Evolutionary conservation across 2,888 invertebrate genomes (phyloP).

Genomic region (Phaedon cochleariae): DNA sequence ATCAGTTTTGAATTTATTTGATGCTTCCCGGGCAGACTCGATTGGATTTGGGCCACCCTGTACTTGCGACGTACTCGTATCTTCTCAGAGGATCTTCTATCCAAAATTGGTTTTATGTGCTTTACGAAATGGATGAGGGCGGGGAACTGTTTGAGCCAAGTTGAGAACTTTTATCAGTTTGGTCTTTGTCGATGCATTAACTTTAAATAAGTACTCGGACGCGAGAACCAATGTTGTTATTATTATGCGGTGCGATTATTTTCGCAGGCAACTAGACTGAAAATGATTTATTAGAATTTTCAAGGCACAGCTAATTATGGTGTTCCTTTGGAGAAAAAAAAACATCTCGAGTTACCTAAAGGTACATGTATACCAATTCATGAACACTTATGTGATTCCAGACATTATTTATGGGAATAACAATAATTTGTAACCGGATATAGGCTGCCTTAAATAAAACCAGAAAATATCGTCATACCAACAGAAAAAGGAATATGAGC

Average conservation of each 20-base stretch:
- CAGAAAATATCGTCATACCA: too few species aligned
- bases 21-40: too few species aligned
- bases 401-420: neutral
- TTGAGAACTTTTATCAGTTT: constrained; percentile 1
- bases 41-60: neutral
- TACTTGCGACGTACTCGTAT: neutral
- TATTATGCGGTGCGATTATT: neutral
- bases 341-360: neutral
- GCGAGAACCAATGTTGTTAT: neutral
- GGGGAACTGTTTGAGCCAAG: constrained; percentile 2
- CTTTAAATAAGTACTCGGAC: neutral
- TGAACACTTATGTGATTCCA: neutral
- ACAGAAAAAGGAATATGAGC: too few species aligned
- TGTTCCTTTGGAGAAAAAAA: neutral
- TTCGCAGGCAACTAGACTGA: neutral
- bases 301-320: neutral
- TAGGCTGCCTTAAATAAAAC: too few species aligned
- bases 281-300: neutral
- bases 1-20: too few species aligned
- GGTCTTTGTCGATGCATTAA: neutral
- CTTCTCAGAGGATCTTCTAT: neutral
- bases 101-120: constrained; percentile 1
- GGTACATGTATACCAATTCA: neutral
- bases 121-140: constrained; percentile 1
- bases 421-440: too few species aligned